Conservation (phyloP, 1,140 invertebrate species). For the Aphelenchoides fujianensis region DNA sequence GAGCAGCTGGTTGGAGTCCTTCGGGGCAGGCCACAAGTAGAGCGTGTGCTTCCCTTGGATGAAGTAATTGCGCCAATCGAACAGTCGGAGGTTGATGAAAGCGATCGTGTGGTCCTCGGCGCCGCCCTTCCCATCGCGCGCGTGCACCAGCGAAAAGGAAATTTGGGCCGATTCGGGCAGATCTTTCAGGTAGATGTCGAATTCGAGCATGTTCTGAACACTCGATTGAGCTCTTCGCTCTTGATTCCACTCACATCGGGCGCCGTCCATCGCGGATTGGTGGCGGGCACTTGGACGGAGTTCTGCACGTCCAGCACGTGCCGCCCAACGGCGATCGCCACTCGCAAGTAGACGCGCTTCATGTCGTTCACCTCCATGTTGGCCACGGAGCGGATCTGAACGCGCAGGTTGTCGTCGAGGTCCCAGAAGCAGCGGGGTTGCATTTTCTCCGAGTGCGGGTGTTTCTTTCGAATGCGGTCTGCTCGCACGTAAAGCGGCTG, state of each 20-base stretch:
- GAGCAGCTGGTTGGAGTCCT: not conserved
- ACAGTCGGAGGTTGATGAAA: constrained; percentile 89
- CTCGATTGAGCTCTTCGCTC: not conserved
- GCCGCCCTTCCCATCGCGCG: constrained; percentile 8
- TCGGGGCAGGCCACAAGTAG: constrained; percentile 68
- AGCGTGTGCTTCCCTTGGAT: constrained; percentile 79
- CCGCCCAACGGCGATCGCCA: constrained; percentile 42
- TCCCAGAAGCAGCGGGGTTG: constrained; percentile 40
- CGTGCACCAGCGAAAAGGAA: constrained; percentile 45
- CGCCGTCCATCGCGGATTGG: constrained; percentile 44
- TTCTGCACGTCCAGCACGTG: constrained; percentile 46
- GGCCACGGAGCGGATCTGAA: constrained; percentile 35
- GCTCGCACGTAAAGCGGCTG: constrained; percentile 47
- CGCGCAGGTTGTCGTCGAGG: constrained; percentile 45
- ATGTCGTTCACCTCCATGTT: constrained; percentile 36
- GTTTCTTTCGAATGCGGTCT: constrained; percentile 25
- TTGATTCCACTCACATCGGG: constrained; percentile 21
- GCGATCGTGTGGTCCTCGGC: constrained; percentile 77
- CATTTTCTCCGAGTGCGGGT: not conserved
- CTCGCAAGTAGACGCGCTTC: constrained; percentile 42
- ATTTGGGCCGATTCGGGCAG: constrained; percentile 55
- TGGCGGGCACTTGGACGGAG: constrained; percentile 40
- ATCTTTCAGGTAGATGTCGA: constrained; percentile 55
- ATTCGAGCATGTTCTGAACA: constrained; percentile 40
- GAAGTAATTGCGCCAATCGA: constrained; percentile 84